Evolutionary conservation across 2,888 invertebrate genomes (phyloP), one percentile per base, ranked within the genome.

Genomic region (Magallana nippona): DNA sequence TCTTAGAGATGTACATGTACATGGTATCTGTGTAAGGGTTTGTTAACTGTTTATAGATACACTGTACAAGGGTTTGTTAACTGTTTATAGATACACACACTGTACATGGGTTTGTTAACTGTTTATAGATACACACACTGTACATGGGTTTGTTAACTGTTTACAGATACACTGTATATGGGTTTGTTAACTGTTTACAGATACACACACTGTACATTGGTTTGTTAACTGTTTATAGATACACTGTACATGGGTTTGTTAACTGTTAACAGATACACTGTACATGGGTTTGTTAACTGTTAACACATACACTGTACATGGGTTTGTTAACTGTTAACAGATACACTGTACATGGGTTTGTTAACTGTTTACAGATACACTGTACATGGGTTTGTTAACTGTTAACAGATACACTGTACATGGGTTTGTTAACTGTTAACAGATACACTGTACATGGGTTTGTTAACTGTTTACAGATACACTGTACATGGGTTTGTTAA

Each of bases 111-210:
- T 60, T 10, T 60, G 17, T 62, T 19, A 22, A 44, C 10, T 58
- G 13, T 57, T 83, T 86, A 89, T 87, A 96, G 96, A 2, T 96
- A 96, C 92, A 94, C 94, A n/a, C n/a, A n/a, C 44, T 44, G 44
- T 3, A 44, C 44, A 5, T 44, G 44, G 44, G 44, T 60, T 10
- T 60, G 17, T 62, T 19, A 22, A 44, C 10, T 58, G 13, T 57
- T 83, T 86, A 89, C 87, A 96, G 96, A 2, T 96, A 96, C 92
- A 94, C 94, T 1, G 95, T 96, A 0, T 97, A 97, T 92, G 95
- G n/a, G n/a, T n/a, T n/a, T n/a, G n/a, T n/a, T n/a, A n/a, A n/a
- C n/a, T n/a, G n/a, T n/a, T n/a, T n/a, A n/a, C n/a, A n/a, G n/a
- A n/a, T n/a, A n/a, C n/a, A n/a, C n/a, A n/a, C n/a, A n/a, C 44